These are phyloP conservation scores for Saguinus midas DNA, from an alignment of 2,113 vertebrate species.

Conservation along the genomic window DNA sequence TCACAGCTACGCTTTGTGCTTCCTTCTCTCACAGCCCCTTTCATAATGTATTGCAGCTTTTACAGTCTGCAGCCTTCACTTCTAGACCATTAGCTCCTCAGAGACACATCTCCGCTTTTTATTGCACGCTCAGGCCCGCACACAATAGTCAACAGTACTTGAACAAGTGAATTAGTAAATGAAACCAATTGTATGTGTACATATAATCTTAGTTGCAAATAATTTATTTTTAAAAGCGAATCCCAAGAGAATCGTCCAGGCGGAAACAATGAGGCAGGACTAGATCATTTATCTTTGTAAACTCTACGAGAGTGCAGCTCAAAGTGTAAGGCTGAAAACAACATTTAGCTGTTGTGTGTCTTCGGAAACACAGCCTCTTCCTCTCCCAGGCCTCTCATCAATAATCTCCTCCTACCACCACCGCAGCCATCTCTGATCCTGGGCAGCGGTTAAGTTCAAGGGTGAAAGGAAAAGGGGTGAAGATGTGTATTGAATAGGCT, in stretches of 20 bases:
- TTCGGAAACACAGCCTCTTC: neutral
- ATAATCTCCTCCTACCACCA: neutral
- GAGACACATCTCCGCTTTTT: neutral
- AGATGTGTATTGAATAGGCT: neutral
- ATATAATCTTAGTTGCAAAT: neutral
- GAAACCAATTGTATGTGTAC: neutral
- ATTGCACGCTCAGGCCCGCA: neutral
- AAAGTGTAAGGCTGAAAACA: neutral
- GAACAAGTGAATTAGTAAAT: neutral
- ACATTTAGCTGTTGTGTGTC: neutral
- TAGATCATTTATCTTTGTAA: neutral
- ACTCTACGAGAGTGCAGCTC: neutral
- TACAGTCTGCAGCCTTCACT: neutral
- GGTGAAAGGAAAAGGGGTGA: neutral
- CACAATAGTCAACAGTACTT: neutral
- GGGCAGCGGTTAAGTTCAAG: neutral
- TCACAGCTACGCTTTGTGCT: neutral
- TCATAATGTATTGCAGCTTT: neutral
- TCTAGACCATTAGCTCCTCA: neutral
- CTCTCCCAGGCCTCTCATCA: neutral
- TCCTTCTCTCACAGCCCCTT: neutral
- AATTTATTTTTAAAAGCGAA: slow-evolving; percentile 20
- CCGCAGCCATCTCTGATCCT: neutral
- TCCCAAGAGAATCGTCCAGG: neutral
- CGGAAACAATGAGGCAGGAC: neutral